A percentile compares a stretch with the other conserved stretches of the same genome.
Conservation (phyloP, 2,888 invertebrate species). For the Volucella bombylans region DNA sequence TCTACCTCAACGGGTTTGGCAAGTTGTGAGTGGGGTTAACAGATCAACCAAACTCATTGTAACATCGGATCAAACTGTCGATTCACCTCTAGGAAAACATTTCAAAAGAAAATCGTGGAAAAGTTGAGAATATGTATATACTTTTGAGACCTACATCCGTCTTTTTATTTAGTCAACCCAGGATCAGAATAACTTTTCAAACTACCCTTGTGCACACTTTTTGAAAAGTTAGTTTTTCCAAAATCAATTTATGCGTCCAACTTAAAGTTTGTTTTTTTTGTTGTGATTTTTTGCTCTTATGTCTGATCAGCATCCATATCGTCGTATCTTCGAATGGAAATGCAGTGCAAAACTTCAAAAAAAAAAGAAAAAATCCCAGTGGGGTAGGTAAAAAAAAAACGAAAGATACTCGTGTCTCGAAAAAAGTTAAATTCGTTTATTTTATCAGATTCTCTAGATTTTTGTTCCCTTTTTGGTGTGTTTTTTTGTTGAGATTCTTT, state of each 20-base stretch:
- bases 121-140: no score
- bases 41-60: no score
- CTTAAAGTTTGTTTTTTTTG: slow-evolving; percentile 15
- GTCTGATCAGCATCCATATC: neutral
- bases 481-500: slow-evolving; percentile 46
- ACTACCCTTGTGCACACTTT: no score
- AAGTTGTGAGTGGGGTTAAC: no score
- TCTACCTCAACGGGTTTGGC: no score
- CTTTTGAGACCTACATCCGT: no score
- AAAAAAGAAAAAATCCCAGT: neutral
- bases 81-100: no score
- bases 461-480: slow-evolving; percentile 23
- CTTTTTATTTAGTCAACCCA: neutral
- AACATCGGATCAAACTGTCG: no score
- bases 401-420: slow-evolving; percentile 29
- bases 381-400: slow-evolving; percentile 5
- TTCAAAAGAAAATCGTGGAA: no score
- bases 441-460: slow-evolving; percentile 65
- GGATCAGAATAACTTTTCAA: no score
- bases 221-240: neutral
- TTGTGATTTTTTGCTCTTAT: slow-evolving; percentile 38
- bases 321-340: slow-evolving; percentile 22
- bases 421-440: slow-evolving; percentile 70
- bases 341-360: slow-evolving; percentile 43
- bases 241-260: slow-evolving; percentile 46